Conservation (phyloP, 2,888 invertebrate species). For the Sesamia inferens region DNA sequence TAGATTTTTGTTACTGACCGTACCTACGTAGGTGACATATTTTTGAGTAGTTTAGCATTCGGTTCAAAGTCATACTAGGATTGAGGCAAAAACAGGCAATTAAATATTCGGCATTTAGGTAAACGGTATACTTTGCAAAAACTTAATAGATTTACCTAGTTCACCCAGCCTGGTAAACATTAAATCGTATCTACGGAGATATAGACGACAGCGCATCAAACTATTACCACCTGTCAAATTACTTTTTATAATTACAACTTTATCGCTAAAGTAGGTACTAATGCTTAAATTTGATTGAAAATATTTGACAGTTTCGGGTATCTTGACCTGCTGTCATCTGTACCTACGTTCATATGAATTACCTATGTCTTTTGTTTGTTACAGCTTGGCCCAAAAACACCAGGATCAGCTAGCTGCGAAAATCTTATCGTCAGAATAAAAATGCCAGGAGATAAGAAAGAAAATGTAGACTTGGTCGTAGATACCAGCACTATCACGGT, state of each 20-base stretch:
- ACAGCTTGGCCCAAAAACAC: constrained; percentile 95
- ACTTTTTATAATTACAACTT: too few species aligned
- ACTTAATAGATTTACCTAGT: constrained; percentile 1
- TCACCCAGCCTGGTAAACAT: background rate
- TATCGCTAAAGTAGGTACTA: too few species aligned
- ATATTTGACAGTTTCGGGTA: too few species aligned
- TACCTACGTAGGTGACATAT: background rate
- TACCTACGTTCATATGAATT: background rate
- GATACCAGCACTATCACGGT: constrained; percentile 91
- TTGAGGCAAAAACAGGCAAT: constrained; percentile 3
- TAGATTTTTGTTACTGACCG: too few species aligned
- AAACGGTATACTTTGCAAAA: constrained; percentile 11
- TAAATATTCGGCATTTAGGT: background rate
- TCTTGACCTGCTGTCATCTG: too few species aligned
- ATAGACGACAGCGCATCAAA: background rate
- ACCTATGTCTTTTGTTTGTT: constrained; percentile 26
- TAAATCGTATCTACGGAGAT: background rate
- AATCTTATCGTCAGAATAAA: constrained; percentile 94
- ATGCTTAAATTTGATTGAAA: too few species aligned
- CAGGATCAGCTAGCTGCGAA: constrained; percentile 95
- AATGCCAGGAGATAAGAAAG: constrained; percentile 93
- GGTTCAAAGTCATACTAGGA: background rate
- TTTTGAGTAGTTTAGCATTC: too few species aligned
- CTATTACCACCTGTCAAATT: too few species aligned
- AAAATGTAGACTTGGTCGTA: constrained; percentile 93